Evolutionary conservation across 2,888 invertebrate species (phyloP).

Genomic region (Ichneumoninae sp.): DNA sequence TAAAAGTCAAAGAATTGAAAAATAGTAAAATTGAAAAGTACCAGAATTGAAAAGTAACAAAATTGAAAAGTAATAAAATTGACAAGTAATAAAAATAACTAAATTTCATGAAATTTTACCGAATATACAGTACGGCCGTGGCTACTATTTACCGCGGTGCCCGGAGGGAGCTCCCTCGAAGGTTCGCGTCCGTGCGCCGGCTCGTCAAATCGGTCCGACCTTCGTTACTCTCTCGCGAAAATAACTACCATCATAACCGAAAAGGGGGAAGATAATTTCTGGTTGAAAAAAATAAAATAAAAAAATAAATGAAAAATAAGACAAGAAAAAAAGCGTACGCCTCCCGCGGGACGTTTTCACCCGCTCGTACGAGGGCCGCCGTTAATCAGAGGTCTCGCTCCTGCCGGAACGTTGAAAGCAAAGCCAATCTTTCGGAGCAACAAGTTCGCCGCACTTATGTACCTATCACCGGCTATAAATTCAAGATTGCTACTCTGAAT

Average conservation of each 20-base stretch:
- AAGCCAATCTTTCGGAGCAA: conserved; percentile 15
- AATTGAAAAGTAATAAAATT: background rate
- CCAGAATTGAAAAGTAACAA: background rate
- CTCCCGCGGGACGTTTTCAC: conserved; percentile 33
- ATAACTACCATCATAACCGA: conserved; percentile 52
- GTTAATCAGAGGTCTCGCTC: conserved; percentile 46
- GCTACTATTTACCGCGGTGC: background rate
- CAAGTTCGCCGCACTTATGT: conserved; percentile 12
- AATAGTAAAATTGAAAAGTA: no score
- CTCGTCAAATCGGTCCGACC: conserved; percentile 67
- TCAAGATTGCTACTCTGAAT: background rate
- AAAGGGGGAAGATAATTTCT: conserved; percentile 48
- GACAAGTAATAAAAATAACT: background rate
- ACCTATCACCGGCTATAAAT: background rate
- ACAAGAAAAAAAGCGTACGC: background rate
- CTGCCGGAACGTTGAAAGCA: conserved; percentile 25
- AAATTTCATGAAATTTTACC: conserved; percentile 4
- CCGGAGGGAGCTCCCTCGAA: conserved; percentile 15
- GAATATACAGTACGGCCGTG: background rate
- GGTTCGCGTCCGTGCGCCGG: conserved; percentile 44
- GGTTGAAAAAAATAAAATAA: conserved; percentile 11
- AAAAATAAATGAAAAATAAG: background rate
- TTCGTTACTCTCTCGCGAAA: conserved; percentile 61
- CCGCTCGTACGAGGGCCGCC: conserved; percentile 39
- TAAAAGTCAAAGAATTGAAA: background rate